Percentiles rank a stretch among this genome's conserved stretches.
Conservation (phyloP, 2,797 vertebrate species). For the Delichon dasypus region DNA sequence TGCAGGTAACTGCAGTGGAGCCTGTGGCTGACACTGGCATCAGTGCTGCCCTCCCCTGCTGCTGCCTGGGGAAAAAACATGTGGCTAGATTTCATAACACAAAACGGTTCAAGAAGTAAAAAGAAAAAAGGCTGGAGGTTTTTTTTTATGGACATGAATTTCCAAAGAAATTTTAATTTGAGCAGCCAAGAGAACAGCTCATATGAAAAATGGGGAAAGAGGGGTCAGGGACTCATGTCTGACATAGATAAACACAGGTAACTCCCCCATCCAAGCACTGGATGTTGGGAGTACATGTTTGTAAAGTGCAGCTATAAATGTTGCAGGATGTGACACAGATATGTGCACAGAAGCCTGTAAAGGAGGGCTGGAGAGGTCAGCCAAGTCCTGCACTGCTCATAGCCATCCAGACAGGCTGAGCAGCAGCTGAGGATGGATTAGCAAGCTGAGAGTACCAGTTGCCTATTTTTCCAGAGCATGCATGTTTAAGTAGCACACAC, state of each 20-base stretch:
- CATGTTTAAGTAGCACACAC: neutral
- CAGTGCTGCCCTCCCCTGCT: neutral
- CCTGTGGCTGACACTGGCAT: neutral
- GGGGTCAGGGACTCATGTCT: neutral
- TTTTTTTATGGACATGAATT: neutral
- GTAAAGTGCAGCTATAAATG: neutral
- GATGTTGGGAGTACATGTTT: fast-evolving
- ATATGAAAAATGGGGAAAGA: neutral
- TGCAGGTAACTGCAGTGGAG: neutral
- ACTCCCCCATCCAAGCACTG: neutral
- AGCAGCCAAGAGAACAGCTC: neutral
- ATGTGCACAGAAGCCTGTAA: neutral
- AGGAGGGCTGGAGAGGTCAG: slow-evolving; percentile 35
- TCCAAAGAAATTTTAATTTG: neutral
- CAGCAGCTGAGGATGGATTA: slow-evolving; percentile 8
- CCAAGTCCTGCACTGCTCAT: neutral
- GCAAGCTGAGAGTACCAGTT: neutral
- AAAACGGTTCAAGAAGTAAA: neutral
- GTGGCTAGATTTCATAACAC: neutral
- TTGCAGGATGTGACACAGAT: neutral
- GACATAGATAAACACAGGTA: neutral
- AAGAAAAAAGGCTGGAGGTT: neutral
- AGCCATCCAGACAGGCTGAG: slow-evolving; percentile 9
- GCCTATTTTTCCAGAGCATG: neutral
- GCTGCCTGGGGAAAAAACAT: neutral